phyloP scores from a whole-genome alignment of 2,888 invertebrate genomes.

The Plusia festucae region DNA sequence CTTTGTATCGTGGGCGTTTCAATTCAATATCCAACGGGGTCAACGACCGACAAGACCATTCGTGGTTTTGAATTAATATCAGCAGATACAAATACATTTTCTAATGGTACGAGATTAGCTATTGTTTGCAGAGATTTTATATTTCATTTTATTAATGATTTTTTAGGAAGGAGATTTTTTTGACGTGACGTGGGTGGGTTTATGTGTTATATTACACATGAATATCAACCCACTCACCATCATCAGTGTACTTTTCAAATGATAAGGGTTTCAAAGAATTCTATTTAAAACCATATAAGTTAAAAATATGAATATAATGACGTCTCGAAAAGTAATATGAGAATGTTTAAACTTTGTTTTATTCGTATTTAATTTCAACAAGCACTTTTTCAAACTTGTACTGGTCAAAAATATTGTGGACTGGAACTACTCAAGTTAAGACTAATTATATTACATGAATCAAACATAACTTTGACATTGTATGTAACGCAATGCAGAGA shows the following conservation, averaged over 20 bases:
- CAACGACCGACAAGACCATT: slow-evolving; percentile 24
- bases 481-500: neutral
- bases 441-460: no score
- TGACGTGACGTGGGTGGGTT: neutral
- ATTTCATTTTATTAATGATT: neutral
- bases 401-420: no score
- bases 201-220: neutral
- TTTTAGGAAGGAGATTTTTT: neutral
- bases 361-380: no score
- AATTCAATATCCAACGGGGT: slow-evolving; percentile 12
- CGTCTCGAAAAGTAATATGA: no score
- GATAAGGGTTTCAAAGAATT: neutral
- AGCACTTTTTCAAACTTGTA: no score
- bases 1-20: slow-evolving; percentile 16
- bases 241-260: neutral
- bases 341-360: no score
- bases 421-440: no score
- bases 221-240: no score
- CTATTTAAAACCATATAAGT: neutral
- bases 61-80: slow-evolving; percentile 44
- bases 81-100: slow-evolving; percentile 14
- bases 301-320: no score
- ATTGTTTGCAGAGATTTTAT: slow-evolving; percentile 1
- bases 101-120: slow-evolving; percentile 22
- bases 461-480: no score